phyloP scores from a whole-genome alignment of 2,888 invertebrate species.

The Artemia sinica region DNA sequence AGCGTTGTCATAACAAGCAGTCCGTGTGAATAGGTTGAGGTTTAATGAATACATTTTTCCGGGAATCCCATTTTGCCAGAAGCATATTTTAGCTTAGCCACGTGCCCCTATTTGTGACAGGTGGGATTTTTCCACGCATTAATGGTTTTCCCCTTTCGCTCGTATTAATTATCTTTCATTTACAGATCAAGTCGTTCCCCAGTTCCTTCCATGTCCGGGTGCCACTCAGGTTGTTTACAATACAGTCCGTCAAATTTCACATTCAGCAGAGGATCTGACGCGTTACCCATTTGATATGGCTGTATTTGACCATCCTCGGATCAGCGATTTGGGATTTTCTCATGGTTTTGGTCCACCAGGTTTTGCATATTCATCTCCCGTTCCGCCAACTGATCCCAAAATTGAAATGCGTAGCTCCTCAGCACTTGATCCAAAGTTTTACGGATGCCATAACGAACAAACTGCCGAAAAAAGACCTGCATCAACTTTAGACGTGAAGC shows the following conservation, averaged over 20 bases:
- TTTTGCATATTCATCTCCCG: background rate
- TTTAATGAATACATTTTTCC: too few species aligned
- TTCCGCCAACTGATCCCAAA: background rate
- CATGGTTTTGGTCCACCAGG: slow-evolving; percentile 3
- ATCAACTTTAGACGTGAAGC: background rate
- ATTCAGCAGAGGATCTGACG: background rate
- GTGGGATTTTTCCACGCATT: too few species aligned
- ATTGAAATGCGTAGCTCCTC: slow-evolving; percentile 7
- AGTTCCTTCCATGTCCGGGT: background rate
- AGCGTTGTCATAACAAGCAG: too few species aligned
- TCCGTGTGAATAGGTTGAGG: too few species aligned
- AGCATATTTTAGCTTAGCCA: too few species aligned
- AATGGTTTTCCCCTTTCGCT: too few species aligned
- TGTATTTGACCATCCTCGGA: background rate
- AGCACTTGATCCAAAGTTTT: background rate
- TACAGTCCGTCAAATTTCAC: background rate
- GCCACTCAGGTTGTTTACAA: slow-evolving; percentile 12
- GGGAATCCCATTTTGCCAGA: too few species aligned
- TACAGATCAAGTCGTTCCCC: slow-evolving; percentile 4
- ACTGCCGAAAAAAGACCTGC: background rate
- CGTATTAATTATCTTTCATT: background rate
- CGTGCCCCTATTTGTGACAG: too few species aligned
- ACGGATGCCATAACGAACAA: background rate
- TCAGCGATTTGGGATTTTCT: slow-evolving; percentile 4
- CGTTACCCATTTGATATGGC: slow-evolving; percentile 6